Percentiles rank a stretch among this genome's conserved stretches.
These are phyloP conservation scores for Odontamblyopus lacepedii DNA, from an alignment of 2,797 vertebrate genomes.

Conservation along the genomic window DNA sequence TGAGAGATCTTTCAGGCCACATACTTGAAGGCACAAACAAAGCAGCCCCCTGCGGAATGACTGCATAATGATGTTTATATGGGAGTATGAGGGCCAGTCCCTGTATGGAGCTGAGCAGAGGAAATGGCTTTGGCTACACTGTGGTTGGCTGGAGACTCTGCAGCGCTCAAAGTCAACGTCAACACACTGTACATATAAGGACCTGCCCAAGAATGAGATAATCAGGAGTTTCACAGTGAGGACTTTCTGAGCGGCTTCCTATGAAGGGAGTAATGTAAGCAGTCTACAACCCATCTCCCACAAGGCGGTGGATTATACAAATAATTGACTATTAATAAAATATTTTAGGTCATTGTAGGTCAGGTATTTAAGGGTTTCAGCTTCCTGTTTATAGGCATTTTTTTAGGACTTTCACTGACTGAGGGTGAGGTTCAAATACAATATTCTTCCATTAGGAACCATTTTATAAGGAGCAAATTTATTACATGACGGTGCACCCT, in stretches of 20 bases:
- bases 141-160: constrained; percentile 58
- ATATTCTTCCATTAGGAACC: too few relatives aligned
- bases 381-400: background rate
- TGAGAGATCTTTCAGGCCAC: background rate
- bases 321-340: background rate
- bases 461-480: background rate
- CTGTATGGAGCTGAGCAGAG: constrained; percentile 71
- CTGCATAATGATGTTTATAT: constrained; percentile 62
- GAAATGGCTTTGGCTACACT: constrained; percentile 70
- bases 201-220: constrained; percentile 66
- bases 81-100: constrained; percentile 59
- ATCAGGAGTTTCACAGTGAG: constrained; percentile 49
- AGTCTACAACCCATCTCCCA: constrained; percentile 7
- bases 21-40: constrained; percentile 27
- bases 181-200: constrained; percentile 75
- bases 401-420: background rate
- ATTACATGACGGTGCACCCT: too few relatives aligned
- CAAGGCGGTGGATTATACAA: too few relatives aligned
- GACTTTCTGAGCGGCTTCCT: constrained; percentile 31
- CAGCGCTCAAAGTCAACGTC: constrained; percentile 60
- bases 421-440: background rate
- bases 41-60: constrained; percentile 48
- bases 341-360: background rate
- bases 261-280: constrained; percentile 34
- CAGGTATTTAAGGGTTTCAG: background rate